A percentile compares a stretch with the other conserved stretches of the same genome.
These are phyloP conservation scores for Coenobita brevimanus DNA, from an alignment of 1,140 invertebrate species.

Conservation along the genomic window DNA sequence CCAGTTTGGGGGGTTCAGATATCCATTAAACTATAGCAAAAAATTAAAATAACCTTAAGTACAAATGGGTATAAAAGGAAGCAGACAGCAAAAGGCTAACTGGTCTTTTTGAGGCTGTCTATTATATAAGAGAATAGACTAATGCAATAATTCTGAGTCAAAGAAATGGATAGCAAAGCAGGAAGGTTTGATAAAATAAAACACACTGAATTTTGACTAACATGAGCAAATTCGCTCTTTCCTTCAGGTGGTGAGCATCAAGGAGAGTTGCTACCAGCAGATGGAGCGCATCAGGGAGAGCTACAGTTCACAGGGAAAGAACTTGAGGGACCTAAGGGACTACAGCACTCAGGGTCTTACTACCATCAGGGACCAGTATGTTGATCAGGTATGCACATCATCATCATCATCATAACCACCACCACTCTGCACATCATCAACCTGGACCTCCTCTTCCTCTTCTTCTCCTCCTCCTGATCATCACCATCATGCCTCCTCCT, in stretches of 20 bases:
- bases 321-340: conserved; percentile 90
- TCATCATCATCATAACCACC: too few species aligned
- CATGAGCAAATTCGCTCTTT: conserved; percentile 60
- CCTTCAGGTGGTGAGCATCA: conserved; percentile 85
- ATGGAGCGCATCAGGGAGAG: conserved; percentile 94
- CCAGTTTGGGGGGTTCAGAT: too few species aligned
- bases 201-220: conserved; percentile 27
- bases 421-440: too few species aligned
- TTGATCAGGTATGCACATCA: conserved; percentile 90
- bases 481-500: too few species aligned
- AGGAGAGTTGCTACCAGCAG: conserved; percentile 93
- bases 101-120: too few species aligned
- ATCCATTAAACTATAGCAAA: too few species aligned
- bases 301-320: conserved; percentile 89
- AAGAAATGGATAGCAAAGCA: neutral
- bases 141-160: neutral
- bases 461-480: too few species aligned
- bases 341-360: conserved; percentile 90
- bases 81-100: too few species aligned
- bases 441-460: too few species aligned
- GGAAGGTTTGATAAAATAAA: neutral
- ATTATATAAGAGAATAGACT: too few species aligned
- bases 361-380: conserved; percentile 90
- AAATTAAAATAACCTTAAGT: too few species aligned
- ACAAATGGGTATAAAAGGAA: too few species aligned